These are phyloP conservation scores for Phalacrocorax carbo DNA, from an alignment of 2,113 vertebrate genomes.

Conservation along the genomic window DNA sequence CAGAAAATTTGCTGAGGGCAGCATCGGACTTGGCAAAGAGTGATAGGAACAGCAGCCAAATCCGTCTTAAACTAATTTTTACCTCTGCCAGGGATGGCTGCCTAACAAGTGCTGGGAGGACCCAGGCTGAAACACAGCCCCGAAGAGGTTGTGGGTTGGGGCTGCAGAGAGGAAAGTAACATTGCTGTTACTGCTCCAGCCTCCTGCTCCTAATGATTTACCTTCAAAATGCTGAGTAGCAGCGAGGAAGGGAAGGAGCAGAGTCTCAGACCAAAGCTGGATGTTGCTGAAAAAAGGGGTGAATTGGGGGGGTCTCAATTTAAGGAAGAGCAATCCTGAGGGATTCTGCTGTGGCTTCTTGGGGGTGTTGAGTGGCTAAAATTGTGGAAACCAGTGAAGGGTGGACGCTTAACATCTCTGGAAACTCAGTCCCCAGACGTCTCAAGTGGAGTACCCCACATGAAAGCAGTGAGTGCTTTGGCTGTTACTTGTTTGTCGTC, in stretches of 20 bases:
- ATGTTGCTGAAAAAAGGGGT: not conserved
- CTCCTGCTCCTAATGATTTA: not conserved
- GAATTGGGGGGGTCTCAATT: not conserved
- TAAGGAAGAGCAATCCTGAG: not conserved
- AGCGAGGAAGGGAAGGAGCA: not conserved
- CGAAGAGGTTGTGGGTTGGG: not conserved
- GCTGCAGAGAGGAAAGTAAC: not conserved
- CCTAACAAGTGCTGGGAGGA: not conserved
- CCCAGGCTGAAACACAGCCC: not conserved
- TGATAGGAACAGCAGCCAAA: not conserved
- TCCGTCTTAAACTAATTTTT: not conserved
- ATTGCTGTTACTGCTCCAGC: not conserved
- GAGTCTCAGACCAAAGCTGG: not conserved
- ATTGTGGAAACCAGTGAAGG: not conserved
- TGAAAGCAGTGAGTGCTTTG: not conserved
- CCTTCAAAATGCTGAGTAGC: not conserved
- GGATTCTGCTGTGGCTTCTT: not conserved
- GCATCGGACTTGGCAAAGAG: not conserved
- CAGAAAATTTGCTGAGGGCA: not conserved
- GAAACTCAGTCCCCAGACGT: not conserved
- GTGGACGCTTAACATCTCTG: not conserved
- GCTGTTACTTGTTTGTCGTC: not conserved
- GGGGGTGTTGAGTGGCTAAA: not conserved
- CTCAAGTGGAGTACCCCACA: not conserved
- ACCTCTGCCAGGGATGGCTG: not conserved